Conservation (phyloP, 1,140 invertebrate genomes). For the Eupristina koningsbergeri region DNA sequence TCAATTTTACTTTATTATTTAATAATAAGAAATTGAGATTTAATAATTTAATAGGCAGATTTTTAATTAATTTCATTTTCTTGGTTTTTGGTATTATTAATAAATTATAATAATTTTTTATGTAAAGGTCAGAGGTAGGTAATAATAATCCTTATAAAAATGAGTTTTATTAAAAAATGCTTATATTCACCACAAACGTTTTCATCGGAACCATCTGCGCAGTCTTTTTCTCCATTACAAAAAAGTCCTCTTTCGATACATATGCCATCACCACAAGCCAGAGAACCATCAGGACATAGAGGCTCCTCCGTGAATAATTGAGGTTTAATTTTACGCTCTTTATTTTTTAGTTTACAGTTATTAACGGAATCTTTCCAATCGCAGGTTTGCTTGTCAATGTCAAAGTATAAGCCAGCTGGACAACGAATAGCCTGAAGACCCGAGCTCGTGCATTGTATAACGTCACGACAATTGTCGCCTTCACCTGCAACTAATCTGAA, state of each 20-base stretch:
- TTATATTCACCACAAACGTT: conserved; percentile 91
- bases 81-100: no score
- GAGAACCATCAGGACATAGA: conserved; percentile 87
- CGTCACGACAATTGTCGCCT: conserved; percentile 94
- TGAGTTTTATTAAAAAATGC: neutral
- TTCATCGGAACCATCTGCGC: conserved; percentile 90
- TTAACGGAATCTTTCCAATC: conserved; percentile 95
- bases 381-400: conserved; percentile 96
- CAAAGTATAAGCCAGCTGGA: conserved; percentile 93
- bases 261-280: conserved; percentile 89
- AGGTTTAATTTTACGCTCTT: conserved; percentile 91
- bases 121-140: no score
- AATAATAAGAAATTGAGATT: no score
- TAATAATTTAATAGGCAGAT: no score
- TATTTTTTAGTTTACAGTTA: conserved; percentile 93
- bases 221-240: conserved; percentile 95
- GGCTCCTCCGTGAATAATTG: conserved; percentile 92
- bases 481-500: conserved; percentile 91
- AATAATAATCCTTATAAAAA: no score
- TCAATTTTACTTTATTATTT: no score
- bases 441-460: conserved; percentile 95
- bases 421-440: conserved; percentile 94
- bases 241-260: conserved; percentile 93
- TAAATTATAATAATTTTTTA: no score
- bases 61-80: no score